Evolutionary conservation across 2,113 vertebrate genomes (phyloP).

Genomic region (Aptenodytes patagonicus): DNA sequence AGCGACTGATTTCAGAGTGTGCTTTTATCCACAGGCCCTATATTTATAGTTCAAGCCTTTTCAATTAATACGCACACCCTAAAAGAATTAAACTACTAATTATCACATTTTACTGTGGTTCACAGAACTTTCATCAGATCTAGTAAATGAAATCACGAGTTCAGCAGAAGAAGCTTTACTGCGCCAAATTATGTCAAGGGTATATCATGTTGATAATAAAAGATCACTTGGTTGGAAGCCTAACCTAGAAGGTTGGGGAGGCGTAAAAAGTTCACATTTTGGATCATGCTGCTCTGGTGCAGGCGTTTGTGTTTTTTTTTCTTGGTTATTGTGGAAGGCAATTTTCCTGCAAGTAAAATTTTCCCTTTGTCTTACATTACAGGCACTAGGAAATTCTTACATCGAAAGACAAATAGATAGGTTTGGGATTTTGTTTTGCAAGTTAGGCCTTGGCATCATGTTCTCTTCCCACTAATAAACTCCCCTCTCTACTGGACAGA

Average conservation of each 20-base stretch:
- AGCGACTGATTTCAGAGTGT: conserved; percentile 66
- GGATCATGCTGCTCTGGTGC: conserved; percentile 36
- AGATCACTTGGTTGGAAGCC: conserved; percentile 46
- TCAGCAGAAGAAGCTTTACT: conserved; percentile 64
- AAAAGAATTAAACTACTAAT: conserved; percentile 77
- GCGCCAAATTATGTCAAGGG: conserved; percentile 56
- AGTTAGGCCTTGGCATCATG: neutral
- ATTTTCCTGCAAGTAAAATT: conserved; percentile 52
- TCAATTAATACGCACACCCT: conserved; percentile 72
- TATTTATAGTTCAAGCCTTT: conserved; percentile 77
- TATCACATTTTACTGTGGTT: conserved; percentile 74
- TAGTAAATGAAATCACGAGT: conserved; percentile 70
- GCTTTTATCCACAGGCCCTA: conserved; percentile 73
- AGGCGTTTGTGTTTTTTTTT: conserved; percentile 8
- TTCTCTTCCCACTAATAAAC: conserved; percentile 22
- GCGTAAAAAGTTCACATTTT: conserved; percentile 58
- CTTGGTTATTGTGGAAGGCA: conserved; percentile 54
- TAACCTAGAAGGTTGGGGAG: conserved; percentile 43
- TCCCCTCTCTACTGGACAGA: neutral
- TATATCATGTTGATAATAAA: conserved; percentile 44
- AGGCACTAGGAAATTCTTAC: conserved; percentile 42
- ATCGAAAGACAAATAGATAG: conserved; percentile 18
- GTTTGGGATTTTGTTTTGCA: conserved; percentile 26
- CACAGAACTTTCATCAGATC: conserved; percentile 71
- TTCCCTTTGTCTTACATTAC: conserved; percentile 52